phyloP scores from a whole-genome alignment of 2,888 invertebrate genomes.

The Drosophila rellima region DNA sequence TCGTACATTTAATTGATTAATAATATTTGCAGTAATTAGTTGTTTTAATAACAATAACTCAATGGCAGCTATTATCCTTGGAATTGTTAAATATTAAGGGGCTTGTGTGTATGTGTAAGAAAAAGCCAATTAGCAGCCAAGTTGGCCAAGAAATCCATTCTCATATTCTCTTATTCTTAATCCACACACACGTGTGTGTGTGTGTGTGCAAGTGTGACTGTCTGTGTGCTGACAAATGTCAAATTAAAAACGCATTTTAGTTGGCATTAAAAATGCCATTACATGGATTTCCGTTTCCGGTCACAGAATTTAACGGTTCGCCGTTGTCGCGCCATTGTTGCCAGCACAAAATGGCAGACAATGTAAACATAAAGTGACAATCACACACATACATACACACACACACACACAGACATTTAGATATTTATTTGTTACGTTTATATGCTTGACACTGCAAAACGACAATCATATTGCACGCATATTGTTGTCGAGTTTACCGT shows the following conservation, averaged over 20 bases:
- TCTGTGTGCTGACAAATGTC: slow-evolving; percentile 18
- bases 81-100: not conserved
- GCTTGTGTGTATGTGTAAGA: not conserved
- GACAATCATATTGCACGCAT: slow-evolving; percentile 17
- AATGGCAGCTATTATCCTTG: slow-evolving; percentile 40
- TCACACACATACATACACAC: slow-evolving; percentile 9
- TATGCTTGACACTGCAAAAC: slow-evolving; percentile 18
- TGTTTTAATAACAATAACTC: slow-evolving; percentile 16
- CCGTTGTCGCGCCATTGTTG: slow-evolving; percentile 51
- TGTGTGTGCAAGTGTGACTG: not conserved
- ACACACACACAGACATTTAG: slow-evolving; percentile 14
- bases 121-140: not conserved
- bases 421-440: slow-evolving; percentile 32
- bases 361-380: slow-evolving; percentile 47
- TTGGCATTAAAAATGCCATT: slow-evolving; percentile 56
- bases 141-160: not conserved
- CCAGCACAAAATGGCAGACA: slow-evolving; percentile 26
- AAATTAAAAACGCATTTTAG: slow-evolving; percentile 53
- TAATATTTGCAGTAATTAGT: slow-evolving; percentile 5
- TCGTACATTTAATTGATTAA: slow-evolving; percentile 16
- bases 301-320: slow-evolving; percentile 64
- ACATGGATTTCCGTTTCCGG: slow-evolving; percentile 65
- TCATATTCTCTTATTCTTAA: not conserved
- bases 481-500: not conserved
- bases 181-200: not conserved